A percentile compares a stretch with the other conserved stretches of the same genome.
Evolutionary conservation across 1,140 invertebrate genomes (phyloP).

Genomic region (Palaemon carinicauda): DNA sequence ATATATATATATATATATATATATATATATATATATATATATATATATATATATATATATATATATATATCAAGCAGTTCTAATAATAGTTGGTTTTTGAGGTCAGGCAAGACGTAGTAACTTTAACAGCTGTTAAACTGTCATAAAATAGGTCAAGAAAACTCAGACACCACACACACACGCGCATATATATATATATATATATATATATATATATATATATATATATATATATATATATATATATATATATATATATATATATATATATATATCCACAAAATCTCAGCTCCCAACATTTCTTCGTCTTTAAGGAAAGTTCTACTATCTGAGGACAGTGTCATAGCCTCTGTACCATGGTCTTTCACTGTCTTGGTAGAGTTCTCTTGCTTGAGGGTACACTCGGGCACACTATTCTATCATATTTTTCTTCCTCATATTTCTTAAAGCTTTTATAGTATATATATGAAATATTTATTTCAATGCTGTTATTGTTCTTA

Average conservation of each 20-base stretch:
- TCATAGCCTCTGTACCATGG: too few relatives aligned
- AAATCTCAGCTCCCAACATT: neutral
- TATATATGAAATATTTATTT: too few relatives aligned
- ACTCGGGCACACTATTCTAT: too few relatives aligned
- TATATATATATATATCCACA: neutral
- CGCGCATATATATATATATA: neutral
- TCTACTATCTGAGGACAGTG: neutral
- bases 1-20: conserved; percentile 10
- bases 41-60: conserved; percentile 26
- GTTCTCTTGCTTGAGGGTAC: too few relatives aligned
- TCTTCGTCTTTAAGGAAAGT: neutral
- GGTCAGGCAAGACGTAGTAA: neutral
- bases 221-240: neutral
- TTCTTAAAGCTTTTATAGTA: too few relatives aligned
- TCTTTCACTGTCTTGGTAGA: too few relatives aligned
- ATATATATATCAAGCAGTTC: neutral
- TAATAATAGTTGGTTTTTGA: neutral
- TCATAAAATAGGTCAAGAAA: neutral
- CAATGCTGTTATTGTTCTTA: too few relatives aligned
- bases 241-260: neutral
- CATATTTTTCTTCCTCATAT: too few relatives aligned
- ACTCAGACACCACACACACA: neutral
- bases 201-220: neutral
- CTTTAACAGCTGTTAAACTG: neutral
- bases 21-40: neutral